Conservation (phyloP, 2,797 vertebrate species). For the Amniataba percoides region DNA sequence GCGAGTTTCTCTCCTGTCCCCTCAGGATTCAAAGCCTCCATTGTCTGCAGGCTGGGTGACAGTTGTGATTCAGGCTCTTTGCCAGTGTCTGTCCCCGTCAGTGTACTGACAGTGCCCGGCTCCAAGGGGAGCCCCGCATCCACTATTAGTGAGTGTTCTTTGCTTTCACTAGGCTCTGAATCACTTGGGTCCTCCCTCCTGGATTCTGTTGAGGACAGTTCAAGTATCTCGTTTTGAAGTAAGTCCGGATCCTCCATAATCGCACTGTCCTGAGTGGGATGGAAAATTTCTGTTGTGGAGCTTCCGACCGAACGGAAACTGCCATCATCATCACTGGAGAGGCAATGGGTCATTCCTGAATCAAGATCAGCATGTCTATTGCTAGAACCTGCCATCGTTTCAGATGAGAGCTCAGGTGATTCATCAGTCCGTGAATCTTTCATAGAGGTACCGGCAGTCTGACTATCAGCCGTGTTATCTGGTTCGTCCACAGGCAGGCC, state of each 20-base stretch:
- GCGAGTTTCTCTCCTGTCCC: conserved; percentile 29
- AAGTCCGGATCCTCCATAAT: conserved; percentile 24
- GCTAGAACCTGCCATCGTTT: conserved; percentile 20
- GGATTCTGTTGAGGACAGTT: not conserved
- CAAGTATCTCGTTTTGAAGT: not conserved
- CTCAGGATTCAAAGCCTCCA: conserved; percentile 53
- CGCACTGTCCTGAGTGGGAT: conserved; percentile 48
- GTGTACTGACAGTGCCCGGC: not conserved
- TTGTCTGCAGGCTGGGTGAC: conserved; percentile 44
- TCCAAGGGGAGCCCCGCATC: conserved; percentile 31
- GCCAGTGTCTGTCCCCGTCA: conserved; percentile 31
- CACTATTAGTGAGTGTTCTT: not conserved
- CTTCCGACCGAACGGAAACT: conserved; percentile 73
- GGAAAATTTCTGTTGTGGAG: conserved; percentile 74
- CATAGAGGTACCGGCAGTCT: not conserved
- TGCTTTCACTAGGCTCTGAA: conserved; percentile 9
- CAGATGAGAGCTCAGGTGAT: conserved; percentile 5
- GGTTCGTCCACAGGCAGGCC: conserved; percentile 34
- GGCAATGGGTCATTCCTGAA: conserved; percentile 11
- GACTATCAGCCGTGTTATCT: conserved; percentile 6
- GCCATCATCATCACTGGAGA: conserved; percentile 74
- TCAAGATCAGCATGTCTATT: conserved; percentile 22
- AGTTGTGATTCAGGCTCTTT: conserved; percentile 53
- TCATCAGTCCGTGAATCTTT: conserved; percentile 14
- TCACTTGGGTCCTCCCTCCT: conserved; percentile 30